Conservation (phyloP, 1,140 invertebrate species). For the Melitaea cinxia region DNA sequence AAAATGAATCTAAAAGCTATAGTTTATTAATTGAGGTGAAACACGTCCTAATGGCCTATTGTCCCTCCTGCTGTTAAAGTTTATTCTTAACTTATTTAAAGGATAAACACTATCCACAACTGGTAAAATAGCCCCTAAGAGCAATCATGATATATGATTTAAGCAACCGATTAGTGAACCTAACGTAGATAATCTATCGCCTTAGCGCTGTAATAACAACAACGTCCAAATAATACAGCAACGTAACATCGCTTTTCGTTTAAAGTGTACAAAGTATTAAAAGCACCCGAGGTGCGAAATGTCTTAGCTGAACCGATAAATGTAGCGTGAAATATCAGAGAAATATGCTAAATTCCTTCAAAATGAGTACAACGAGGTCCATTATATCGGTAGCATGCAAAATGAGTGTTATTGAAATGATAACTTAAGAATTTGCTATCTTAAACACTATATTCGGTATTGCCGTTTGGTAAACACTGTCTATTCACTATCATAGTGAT, state of each 20-base stretch:
- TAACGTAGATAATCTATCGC: constrained; percentile 17
- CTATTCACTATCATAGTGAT: no score
- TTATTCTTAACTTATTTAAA: no score
- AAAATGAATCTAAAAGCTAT: no score
- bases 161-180: constrained; percentile 25
- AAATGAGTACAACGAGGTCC: constrained; percentile 22
- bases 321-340: constrained; percentile 55
- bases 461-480: no score
- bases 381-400: neutral
- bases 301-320: constrained; percentile 44
- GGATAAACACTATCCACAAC: no score
- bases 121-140: no score
- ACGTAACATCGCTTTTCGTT: constrained; percentile 51
- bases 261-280: neutral
- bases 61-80: no score
- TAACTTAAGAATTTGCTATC: neutral
- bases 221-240: constrained; percentile 20
- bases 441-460: neutral
- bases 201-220: neutral
- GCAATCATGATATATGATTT: constrained; percentile 32
- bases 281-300: constrained; percentile 52
- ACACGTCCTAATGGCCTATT: no score
- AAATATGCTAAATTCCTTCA: constrained; percentile 53
- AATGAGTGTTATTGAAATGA: neutral
- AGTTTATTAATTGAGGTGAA: no score